phyloP scores from a whole-genome alignment of 2,113 vertebrate species.

The Climacteris rufus region DNA sequence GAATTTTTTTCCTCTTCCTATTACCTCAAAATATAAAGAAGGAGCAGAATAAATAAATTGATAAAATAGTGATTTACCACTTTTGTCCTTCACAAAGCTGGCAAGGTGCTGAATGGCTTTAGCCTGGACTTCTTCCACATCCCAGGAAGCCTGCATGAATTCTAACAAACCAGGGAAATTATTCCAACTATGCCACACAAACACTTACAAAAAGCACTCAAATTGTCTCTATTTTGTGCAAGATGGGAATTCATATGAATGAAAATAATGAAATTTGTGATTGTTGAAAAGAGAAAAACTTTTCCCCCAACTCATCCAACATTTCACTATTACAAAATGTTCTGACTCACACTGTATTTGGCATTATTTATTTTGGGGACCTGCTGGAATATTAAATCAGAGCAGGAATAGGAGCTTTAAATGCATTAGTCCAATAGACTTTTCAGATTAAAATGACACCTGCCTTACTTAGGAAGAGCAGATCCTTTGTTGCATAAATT shows the following conservation, averaged over 20 bases:
- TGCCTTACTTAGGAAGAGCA: not conserved
- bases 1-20: not conserved
- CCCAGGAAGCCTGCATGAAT: slow-evolving; percentile 67
- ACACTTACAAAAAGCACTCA: not conserved
- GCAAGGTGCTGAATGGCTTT: slow-evolving; percentile 58
- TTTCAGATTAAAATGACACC: not conserved
- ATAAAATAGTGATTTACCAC: slow-evolving; percentile 49
- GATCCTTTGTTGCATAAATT: not conserved
- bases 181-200: not conserved
- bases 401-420: not conserved
- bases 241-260: not conserved
- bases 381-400: not conserved
- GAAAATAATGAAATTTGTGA: not conserved
- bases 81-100: slow-evolving; percentile 19
- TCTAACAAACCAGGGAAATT: slow-evolving; percentile 44
- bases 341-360: not conserved
- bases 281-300: not conserved
- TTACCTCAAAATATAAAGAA: not conserved
- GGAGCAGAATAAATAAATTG: not conserved
- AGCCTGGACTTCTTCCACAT: slow-evolving; percentile 62
- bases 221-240: not conserved
- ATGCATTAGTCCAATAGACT: not conserved
- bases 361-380: not conserved
- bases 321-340: not conserved
- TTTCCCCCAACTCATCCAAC: not conserved